phyloP scores from a whole-genome alignment of 2,888 invertebrate genomes.

The Polylopha cassiicola region DNA sequence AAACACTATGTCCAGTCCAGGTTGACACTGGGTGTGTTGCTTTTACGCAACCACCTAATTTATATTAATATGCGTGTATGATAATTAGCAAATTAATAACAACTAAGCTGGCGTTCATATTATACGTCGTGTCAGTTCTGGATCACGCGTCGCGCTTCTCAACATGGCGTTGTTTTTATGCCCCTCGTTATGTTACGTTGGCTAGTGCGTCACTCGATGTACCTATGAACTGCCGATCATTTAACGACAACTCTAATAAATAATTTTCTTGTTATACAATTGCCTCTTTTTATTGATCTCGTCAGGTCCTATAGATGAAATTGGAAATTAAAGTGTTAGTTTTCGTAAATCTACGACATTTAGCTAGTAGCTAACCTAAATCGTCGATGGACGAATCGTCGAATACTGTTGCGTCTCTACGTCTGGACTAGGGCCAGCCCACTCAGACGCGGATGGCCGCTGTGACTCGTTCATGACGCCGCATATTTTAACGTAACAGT shows the following conservation, averaged over 20 bases:
- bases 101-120: constrained; percentile 23
- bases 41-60: constrained; percentile 20
- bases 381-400: constrained; percentile 4
- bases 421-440: constrained; percentile 63
- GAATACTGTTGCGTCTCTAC: constrained; percentile 31
- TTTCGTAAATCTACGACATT: too few species aligned
- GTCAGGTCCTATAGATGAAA: too few species aligned
- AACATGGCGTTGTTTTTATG: constrained; percentile 39
- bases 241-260: constrained; percentile 32
- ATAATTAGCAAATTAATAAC: constrained; percentile 25
- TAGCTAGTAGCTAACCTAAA: too few species aligned
- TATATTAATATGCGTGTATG: constrained; percentile 14
- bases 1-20: too few species aligned
- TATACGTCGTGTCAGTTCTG: constrained; percentile 11
- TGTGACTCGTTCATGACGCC: constrained; percentile 73
- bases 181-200: constrained; percentile 41
- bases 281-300: too few species aligned
- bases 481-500: constrained; percentile 74
- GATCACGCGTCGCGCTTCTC: constrained; percentile 27
- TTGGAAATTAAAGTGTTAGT: neutral
- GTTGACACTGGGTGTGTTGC: constrained; percentile 14
- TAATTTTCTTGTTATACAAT: too few species aligned
- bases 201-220: constrained; percentile 39
- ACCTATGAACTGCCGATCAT: constrained; percentile 31
- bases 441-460: constrained; percentile 47